Percentiles rank a stretch among this genome's conserved stretches.
phyloP scores from a whole-genome alignment of 1,140 invertebrate genomes.

The Scaptomyza hsui region DNA sequence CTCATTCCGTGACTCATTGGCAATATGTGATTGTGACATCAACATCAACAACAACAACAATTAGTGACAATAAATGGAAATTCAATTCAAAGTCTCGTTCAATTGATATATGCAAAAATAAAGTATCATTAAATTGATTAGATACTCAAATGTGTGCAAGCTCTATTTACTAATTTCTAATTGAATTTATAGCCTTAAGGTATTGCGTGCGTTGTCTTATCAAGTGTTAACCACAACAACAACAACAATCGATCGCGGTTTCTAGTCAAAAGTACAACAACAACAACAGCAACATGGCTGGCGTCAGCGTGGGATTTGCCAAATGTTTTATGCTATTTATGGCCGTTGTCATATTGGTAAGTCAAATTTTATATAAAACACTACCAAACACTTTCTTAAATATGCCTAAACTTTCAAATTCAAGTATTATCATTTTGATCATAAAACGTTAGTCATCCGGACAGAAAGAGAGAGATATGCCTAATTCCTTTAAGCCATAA shows the following conservation, averaged over 20 bases:
- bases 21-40: conserved; percentile 32
- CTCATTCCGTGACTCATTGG: conserved; percentile 50
- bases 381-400: neutral
- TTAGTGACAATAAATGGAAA: conserved; percentile 3
- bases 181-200: conserved; percentile 62
- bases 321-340: conserved; percentile 82
- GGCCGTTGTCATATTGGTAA: conserved; percentile 78
- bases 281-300: conserved; percentile 48
- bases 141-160: conserved; percentile 42
- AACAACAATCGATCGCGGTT: conserved; percentile 53
- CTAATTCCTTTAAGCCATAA: neutral
- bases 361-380: conserved; percentile 18
- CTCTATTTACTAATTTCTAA: conserved; percentile 64
- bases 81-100: conserved; percentile 3
- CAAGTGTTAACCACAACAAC: conserved; percentile 13
- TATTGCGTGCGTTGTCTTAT: conserved; percentile 55
- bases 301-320: conserved; percentile 71
- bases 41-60: conserved; percentile 1
- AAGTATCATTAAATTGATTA: conserved; percentile 72
- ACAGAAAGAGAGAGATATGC: neutral
- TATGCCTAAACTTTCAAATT: neutral
- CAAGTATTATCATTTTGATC: neutral
- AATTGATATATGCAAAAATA: neutral
- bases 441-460: conserved; percentile 11
- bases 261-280: conserved; percentile 28